Conservation (phyloP, 2,113 vertebrate species). For the Cyprinodon variegatus region DNA sequence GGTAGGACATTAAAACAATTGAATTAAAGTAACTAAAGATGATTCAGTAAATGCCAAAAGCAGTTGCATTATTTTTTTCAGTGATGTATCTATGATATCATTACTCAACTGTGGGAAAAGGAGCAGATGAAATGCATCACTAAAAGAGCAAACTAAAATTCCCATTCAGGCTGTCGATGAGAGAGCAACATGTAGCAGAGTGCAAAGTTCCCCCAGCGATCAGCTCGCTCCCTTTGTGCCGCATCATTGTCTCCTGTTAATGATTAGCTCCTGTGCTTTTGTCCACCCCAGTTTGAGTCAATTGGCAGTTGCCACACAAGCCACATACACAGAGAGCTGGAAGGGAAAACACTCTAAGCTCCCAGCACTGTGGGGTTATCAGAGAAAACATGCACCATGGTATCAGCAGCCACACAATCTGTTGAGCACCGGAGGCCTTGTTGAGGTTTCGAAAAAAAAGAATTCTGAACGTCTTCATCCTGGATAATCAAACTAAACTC, state of each 20-base stretch:
- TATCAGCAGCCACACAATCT: background rate
- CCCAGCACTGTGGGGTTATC: constrained; percentile 28
- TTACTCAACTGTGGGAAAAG: too few species aligned
- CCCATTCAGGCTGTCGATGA: background rate
- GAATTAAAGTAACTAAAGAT: too few species aligned
- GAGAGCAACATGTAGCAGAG: background rate
- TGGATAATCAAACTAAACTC: constrained; percentile 18
- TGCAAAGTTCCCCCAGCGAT: constrained; percentile 16
- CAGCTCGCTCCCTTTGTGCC: constrained; percentile 36
- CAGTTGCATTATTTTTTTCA: too few species aligned
- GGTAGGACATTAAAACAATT: too few species aligned
- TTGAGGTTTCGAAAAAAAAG: background rate
- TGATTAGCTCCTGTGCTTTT: constrained; percentile 58
- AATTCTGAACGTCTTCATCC: background rate
- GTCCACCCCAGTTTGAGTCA: constrained; percentile 24
- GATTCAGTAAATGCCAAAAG: too few species aligned
- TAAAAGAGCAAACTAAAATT: too few species aligned
- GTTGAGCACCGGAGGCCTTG: background rate
- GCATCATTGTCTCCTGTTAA: constrained; percentile 55
- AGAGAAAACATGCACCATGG: constrained; percentile 31
- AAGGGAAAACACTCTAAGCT: constrained; percentile 8
- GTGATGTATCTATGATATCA: background rate
- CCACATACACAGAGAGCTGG: background rate
- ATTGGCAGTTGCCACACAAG: constrained; percentile 5
- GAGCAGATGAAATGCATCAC: too few species aligned